Percentiles rank a stretch among this genome's conserved stretches.
Conservation (phyloP, 2,797 vertebrate genomes). For the Xiphorhynchus erythropygius region DNA sequence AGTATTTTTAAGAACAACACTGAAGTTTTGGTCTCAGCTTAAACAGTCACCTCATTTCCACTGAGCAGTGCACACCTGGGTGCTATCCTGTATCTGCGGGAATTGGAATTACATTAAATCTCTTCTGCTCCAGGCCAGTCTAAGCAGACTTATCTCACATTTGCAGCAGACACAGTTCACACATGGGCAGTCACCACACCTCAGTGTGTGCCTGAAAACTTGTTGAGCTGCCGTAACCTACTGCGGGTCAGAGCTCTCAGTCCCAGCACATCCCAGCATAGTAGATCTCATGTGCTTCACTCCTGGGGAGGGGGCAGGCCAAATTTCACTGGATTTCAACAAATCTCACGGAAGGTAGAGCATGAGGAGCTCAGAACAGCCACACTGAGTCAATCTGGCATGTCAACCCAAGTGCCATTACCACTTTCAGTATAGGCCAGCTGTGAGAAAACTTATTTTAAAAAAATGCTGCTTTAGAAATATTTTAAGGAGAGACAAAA, state of each 20-base stretch:
- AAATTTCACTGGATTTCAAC: neutral
- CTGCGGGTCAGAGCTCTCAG: neutral
- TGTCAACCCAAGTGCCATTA: neutral
- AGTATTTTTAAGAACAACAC: neutral
- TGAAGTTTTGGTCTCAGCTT: neutral
- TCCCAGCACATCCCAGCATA: neutral
- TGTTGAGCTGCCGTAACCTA: neutral
- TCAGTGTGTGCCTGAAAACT: neutral
- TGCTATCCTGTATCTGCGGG: neutral
- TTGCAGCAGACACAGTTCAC: slow-evolving; percentile 1
- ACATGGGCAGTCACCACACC: neutral
- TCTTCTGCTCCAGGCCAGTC: neutral
- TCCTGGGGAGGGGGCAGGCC: neutral
- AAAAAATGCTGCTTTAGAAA: neutral
- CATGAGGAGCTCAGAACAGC: neutral
- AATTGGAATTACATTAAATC: slow-evolving; percentile 2
- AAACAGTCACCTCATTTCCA: neutral
- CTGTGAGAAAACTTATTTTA: neutral
- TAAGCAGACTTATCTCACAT: slow-evolving; percentile 30
- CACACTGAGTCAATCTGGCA: neutral
- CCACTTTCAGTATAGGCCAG: neutral
- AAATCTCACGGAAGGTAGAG: neutral
- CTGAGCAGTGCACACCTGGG: neutral
- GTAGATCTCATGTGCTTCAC: neutral
- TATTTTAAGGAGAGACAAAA: neutral